Evolutionary conservation across 1,140 invertebrate genomes (phyloP), one percentile per base, ranked within the genome.

Genomic region (Delia radicum): DNA sequence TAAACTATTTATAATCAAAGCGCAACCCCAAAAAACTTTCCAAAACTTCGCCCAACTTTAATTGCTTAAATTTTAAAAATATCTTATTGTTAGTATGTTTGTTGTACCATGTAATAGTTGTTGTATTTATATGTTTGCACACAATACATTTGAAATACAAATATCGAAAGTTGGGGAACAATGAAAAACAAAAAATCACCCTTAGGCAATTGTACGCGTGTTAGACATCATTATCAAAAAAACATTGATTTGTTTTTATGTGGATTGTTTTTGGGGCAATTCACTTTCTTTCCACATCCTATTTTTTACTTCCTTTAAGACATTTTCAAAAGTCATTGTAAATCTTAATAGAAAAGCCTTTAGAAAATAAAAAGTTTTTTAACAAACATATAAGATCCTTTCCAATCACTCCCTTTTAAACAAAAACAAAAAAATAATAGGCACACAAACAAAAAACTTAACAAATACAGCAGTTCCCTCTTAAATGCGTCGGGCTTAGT

Each of bases 151-250:
- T 21, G 18, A 8, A 8, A n/a, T 21, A 15, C 10, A 24, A 18
- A 55, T 24, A 55, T 55, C 21, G 48, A 55, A 55, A 24, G 48
- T 55, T 18, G 48, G 21, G 18, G 2, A 48, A 55, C 48, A 55
- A 55, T 55, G 18, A n/a, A 37, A 33, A 69, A 63, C 21, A 63
- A 27, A 31, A 69, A 12, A 33, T 69, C 29, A 69, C 65, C 65
- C 65, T 69, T 12, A 24, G 31, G 65, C 65, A 69, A 24, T 8
- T 69, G 29, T 37, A 69, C 65, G 65, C 65, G 65, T 69, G 65
- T 69, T 69, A 37, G 65, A 69, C 65, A 69, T 69, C 65, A 69
- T 69, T 69, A 69, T 69, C 65, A 69, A 69, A 33, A n/a, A 63
- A 69, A 33, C 65, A 69, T 69, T 69, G 65, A 69, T 69, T 69